Evolutionary conservation across 2,113 vertebrate species (phyloP), one percentile per base, ranked within the genome.

Genomic region (Gasterosteus aculeatus): DNA sequence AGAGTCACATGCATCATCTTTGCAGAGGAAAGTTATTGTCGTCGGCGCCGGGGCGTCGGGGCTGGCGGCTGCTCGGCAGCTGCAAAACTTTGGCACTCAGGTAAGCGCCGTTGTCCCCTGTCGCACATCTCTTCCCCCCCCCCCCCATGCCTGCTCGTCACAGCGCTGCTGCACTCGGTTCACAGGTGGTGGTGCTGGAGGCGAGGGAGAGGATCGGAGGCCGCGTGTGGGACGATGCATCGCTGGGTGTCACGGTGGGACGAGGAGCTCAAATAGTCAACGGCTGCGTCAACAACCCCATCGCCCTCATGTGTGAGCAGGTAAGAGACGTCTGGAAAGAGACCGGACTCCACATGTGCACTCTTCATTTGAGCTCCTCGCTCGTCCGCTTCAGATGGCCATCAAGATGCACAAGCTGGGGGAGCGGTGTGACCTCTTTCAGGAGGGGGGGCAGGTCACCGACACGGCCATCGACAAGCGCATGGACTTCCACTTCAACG

Each of bases 401-500:
- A 92, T 98, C 88, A 95, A 94, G 91, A 99, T 99, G 97, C 96
- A 97, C 91, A 97, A 95, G 91, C 94, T 99, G 71, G 95, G 96
- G 56, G 97, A 97, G 80, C 95, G 95, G 56, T 99, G 98, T 85
- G 97, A 99, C 92, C 95, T 99, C 86, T 95, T 99, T 86, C 97
- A 99, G 93, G 97, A 98, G 93, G 96, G 96, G 39, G 98, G 98
- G 75, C 95, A 94, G 75, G 93, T 93, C 72, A 98, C 96, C 31
- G 97, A 99, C 86, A 94, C 95, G 3, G 93, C 97, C 87, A 95
- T 99, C 67, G 98, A 99, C 95, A 98, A 99, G 91, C 97, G 97
- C 84, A 99, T 99, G 97, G 97, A 99, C 89, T 99, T 99, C 89
- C 98, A 99, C 94, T 99, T 99, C 90, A 99, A 99, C 91, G 97